Conservation (phyloP, 2,113 vertebrate genomes). For the Leucopsar rothschildi region DNA sequence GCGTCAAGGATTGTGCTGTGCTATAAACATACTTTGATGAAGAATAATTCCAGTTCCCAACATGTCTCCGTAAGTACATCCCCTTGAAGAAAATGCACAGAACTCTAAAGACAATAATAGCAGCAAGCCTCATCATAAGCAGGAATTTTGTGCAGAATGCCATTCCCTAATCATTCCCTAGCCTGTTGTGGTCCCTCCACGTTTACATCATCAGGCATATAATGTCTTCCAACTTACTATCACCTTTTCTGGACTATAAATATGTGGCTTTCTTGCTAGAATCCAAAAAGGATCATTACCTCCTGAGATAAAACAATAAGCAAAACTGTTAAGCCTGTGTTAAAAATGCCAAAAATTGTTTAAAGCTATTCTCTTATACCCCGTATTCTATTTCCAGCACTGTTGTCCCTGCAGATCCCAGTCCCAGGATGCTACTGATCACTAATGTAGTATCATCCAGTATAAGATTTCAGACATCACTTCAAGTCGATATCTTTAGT, state of each 20-base stretch:
- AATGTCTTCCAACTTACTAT: not conserved
- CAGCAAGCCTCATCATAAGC: accelerated
- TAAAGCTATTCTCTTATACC: not conserved
- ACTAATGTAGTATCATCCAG: not conserved
- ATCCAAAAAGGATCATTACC: not conserved
- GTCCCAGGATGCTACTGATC: not conserved
- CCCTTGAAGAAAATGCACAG: not conserved
- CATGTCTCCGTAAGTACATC: not conserved
- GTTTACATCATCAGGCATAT: not conserved
- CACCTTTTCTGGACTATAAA: not conserved
- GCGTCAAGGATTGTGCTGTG: not conserved
- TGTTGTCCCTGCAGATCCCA: not conserved
- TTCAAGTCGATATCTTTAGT: not conserved
- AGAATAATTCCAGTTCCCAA: not conserved
- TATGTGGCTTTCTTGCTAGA: not conserved
- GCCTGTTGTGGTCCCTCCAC: not conserved
- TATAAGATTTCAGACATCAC: not conserved
- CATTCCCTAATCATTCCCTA: not conserved
- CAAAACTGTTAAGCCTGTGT: not conserved
- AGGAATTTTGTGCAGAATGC: accelerated
- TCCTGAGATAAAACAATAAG: not conserved
- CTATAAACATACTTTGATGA: not conserved
- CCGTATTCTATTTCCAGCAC: not conserved
- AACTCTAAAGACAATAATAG: accelerated
- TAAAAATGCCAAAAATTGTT: not conserved